Percentiles rank a stretch among this genome's conserved stretches.
phyloP scores from a whole-genome alignment of 1,140 invertebrate species.

The silkworm (Bombyx mori) region DNA sequence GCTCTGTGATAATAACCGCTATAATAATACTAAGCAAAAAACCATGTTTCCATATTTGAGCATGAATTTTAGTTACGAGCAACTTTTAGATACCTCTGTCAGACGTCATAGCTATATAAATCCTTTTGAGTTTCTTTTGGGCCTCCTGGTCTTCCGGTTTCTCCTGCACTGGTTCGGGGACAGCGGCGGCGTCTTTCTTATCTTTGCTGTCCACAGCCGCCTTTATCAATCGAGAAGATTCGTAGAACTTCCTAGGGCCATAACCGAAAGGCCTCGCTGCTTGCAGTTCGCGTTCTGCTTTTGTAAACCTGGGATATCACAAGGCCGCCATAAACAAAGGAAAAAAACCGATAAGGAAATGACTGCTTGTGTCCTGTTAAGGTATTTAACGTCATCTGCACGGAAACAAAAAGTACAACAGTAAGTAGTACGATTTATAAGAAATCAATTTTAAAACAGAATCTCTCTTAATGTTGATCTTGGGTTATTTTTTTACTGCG shows the following conservation, averaged over 20 bases:
- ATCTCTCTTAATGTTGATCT: not conserved
- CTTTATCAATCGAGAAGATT: slow-evolving; percentile 35
- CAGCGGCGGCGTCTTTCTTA: slow-evolving; percentile 78
- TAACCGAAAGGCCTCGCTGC: slow-evolving; percentile 90
- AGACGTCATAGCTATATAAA: slow-evolving; percentile 93
- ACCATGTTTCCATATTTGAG: too few species aligned
- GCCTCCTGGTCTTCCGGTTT: slow-evolving; percentile 21
- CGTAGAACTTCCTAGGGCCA: slow-evolving; percentile 90
- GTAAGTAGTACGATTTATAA: not conserved
- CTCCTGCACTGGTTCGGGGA: slow-evolving; percentile 29
- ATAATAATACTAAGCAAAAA: too few species aligned
- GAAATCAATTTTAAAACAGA: not conserved
- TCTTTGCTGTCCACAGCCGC: slow-evolving; percentile 19
- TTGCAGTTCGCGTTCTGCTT: slow-evolving; percentile 94
- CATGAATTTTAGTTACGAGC: too few species aligned
- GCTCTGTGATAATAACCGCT: too few species aligned
- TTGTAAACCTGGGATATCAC: slow-evolving; percentile 80
- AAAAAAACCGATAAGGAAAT: not conserved
- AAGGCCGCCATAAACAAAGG: slow-evolving; percentile 51
- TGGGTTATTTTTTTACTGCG: not conserved
- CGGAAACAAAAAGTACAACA: not conserved
- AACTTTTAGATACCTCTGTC: slow-evolving; percentile 78
- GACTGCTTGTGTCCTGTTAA: not conserved
- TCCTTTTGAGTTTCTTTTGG: slow-evolving; percentile 73
- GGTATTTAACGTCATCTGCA: not conserved